Evolutionary conservation across 2,888 invertebrate genomes (phyloP), one percentile per base, ranked within the genome.

Genomic region (Drosophila ezoana): DNA sequence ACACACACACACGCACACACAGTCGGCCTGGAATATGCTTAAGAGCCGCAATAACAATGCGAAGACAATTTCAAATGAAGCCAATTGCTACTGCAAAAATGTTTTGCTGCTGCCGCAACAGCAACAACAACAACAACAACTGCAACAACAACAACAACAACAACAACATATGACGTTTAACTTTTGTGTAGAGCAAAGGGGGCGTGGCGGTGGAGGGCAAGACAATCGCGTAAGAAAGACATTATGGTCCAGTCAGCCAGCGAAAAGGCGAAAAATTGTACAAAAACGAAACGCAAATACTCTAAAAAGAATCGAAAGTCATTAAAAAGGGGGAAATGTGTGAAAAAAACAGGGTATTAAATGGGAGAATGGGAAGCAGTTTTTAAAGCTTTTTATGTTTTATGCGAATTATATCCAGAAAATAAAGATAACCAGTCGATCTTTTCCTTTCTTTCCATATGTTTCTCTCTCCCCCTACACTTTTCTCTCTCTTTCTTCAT

Each of bases 81-180:
- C 71, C 81, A 85, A 85, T 87, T 84, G 87, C 87, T 81, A 84
- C 83, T 84, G 79, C 72, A 81, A 74, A 83, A 83, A 83, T 86
- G 81, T 74, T 76, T 60, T 52, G 52, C 52, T 59, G 67, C 61
- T 58, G 75, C 75, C 38, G 58, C 69, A 64, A 41, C 61, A 61
- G 33, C 41, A 40, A 16, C 40, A 40, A 16, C 32, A 18, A 16
- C 48, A 20, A 6, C 16, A 44, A 2, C 40, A 3, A 1, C 33
- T 11, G 10, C 37, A n/a, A 1, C 40, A 10, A 3, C 33, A 11
- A 10, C 38, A 5, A 2, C 48, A 48, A 48, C 62, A 62, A 20
- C 59, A 60, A 33, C 38, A 78, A 53, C 76, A 76, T 81, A 70
- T 84, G 73, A 81, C 73, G 79, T 86, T 83, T 66, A 70, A 69